phyloP scores from a whole-genome alignment of 2,113 vertebrate genomes.

The Dendropsophus ebraccatus region DNA sequence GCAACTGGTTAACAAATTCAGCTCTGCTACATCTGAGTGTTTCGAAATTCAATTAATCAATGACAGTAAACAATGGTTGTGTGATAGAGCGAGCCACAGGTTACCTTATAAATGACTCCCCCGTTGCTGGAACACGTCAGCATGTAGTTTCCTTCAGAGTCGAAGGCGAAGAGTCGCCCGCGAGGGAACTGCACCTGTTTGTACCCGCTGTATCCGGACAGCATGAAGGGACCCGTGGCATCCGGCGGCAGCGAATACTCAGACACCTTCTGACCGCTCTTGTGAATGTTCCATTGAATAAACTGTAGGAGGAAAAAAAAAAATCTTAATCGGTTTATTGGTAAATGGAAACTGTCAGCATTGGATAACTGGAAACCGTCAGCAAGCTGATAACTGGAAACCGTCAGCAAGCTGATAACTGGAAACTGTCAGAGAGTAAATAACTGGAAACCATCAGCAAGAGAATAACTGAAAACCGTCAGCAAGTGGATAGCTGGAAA shows the following conservation, averaged over 20 bases:
- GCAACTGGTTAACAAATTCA: too few species aligned
- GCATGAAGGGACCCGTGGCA: constrained; percentile 90
- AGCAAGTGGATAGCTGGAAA: too few species aligned
- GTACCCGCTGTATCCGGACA: constrained; percentile 95
- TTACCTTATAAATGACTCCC: constrained; percentile 90
- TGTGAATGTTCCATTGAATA: constrained; percentile 98
- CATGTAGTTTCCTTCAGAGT: constrained; percentile 94
- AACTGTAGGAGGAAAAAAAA: constrained; percentile 76
- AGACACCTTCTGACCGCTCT: constrained; percentile 88
- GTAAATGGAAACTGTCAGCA: too few species aligned
- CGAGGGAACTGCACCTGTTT: constrained; percentile 93
- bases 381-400: too few species aligned
- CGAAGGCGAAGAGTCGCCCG: constrained; percentile 93
- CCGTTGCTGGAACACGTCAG: constrained; percentile 88
- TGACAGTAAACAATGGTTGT: too few species aligned
- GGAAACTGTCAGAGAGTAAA: too few species aligned
- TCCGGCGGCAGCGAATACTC: constrained; percentile 85
- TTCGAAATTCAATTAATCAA: background rate
- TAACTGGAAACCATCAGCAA: too few species aligned
- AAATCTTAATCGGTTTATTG: background rate
- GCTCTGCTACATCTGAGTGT: background rate
- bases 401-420: too few species aligned
- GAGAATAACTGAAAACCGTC: too few species aligned
- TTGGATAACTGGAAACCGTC: too few species aligned
- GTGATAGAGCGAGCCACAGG: too few species aligned